Conservation (phyloP, 2,888 invertebrate genomes). For the Nyleta sp. region DNA sequence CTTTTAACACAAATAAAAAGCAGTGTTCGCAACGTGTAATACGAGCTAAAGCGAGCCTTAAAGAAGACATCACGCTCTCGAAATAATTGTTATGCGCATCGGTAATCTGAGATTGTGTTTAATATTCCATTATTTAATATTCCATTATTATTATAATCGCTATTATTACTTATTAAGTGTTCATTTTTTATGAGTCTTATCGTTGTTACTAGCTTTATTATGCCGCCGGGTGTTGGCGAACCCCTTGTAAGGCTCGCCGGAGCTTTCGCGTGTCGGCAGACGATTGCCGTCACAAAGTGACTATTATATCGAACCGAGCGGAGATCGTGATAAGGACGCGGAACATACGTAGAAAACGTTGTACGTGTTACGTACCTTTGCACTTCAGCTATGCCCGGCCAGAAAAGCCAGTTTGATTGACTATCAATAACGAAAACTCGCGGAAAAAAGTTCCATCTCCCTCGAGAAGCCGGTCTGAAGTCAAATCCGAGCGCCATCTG, state of each 20-base stretch:
- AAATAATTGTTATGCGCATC: constrained; percentile 56
- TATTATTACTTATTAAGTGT: constrained; percentile 66
- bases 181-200: constrained; percentile 65
- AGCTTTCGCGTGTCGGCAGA: constrained; percentile 78
- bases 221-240: constrained; percentile 50
- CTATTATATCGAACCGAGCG: constrained; percentile 79
- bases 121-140: constrained; percentile 62
- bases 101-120: constrained; percentile 54
- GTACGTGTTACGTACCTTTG: constrained; percentile 68
- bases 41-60: background rate
- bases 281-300: constrained; percentile 79
- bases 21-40: too few relatives aligned
- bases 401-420: constrained; percentile 39
- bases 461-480: too few relatives aligned
- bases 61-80: constrained; percentile 50
- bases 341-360: constrained; percentile 75
- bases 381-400: constrained; percentile 47
- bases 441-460: too few relatives aligned
- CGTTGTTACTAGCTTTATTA: constrained; percentile 67
- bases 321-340: constrained; percentile 77
- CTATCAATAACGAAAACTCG: constrained; percentile 37
- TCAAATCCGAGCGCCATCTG: too few relatives aligned
- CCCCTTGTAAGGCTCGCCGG: constrained; percentile 45
- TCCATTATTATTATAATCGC: constrained; percentile 65
- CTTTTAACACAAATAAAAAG: too few relatives aligned